Evolutionary conservation across 2,888 invertebrate genomes (phyloP).

Genomic region (Athalia rosae): DNA sequence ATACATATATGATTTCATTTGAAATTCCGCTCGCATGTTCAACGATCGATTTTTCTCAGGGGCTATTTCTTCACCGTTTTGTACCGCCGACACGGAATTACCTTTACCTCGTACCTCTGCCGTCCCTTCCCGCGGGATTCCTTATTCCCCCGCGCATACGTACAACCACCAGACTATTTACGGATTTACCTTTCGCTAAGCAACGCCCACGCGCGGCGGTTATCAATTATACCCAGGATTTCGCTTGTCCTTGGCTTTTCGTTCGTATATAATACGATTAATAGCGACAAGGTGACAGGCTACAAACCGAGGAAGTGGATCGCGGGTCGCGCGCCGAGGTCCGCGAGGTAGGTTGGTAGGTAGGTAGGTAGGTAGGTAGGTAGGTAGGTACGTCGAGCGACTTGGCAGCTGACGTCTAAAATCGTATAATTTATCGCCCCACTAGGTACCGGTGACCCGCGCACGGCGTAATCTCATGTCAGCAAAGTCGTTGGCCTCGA

Average conservation of each 20-base stretch:
- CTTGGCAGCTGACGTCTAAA: conserved; percentile 28
- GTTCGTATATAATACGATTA: conserved; percentile 11
- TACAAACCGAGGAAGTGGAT: conserved; percentile 3
- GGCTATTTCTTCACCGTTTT: conserved; percentile 12
- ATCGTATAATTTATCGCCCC: conserved; percentile 29
- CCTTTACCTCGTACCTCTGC: neutral
- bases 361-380: no score
- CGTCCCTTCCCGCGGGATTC: neutral
- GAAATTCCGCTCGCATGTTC: conserved; percentile 34
- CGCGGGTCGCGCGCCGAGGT: neutral
- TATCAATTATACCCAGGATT: conserved; percentile 2
- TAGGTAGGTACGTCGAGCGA: neutral
- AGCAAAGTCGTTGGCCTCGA: conserved; percentile 31
- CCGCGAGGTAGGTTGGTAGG: no score
- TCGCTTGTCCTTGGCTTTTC: conserved; percentile 1
- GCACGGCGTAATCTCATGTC: conserved; percentile 12
- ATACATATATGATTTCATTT: conserved; percentile 39
- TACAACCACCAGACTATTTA: no score
- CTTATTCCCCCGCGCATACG: no score
- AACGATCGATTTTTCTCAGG: conserved; percentile 29
- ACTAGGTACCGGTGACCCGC: neutral
- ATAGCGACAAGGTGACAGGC: conserved; percentile 1
- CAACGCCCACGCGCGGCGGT: neutral
- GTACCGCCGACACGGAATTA: conserved; percentile 3
- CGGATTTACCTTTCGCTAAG: neutral